Evolutionary conservation across 2,888 invertebrate species (phyloP).

Genomic region (Galerucella pusilla): DNA sequence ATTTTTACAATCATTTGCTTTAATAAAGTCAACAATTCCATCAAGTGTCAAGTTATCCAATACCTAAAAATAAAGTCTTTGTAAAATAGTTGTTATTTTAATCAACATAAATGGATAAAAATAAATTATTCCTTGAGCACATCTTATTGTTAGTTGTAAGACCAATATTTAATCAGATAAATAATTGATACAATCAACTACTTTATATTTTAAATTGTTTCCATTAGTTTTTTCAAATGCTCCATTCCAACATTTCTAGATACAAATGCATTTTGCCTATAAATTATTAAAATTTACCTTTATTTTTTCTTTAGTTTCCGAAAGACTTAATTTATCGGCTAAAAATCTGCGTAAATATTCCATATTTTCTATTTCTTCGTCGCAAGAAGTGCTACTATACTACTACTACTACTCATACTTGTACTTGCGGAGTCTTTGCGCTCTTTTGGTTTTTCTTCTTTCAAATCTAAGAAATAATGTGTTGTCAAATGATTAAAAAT

Average conservation of each 20-base stretch:
- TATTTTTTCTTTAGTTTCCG: slow-evolving; percentile 61
- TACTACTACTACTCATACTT: too few species aligned
- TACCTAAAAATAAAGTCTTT: slow-evolving; percentile 28
- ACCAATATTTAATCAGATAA: too few species aligned
- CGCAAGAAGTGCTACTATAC: slow-evolving; percentile 28
- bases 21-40: slow-evolving; percentile 83
- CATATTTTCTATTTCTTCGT: slow-evolving; percentile 63
- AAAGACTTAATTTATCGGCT: slow-evolving; percentile 73
- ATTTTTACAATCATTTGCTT: slow-evolving; percentile 80
- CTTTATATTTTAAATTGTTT: too few species aligned
- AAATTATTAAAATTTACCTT: slow-evolving; percentile 42
- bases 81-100: too few species aligned
- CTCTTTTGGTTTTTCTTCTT: slow-evolving; percentile 14
- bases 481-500: not conserved
- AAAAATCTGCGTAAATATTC: slow-evolving; percentile 75
- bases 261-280: too few species aligned
- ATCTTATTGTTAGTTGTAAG: too few species aligned
- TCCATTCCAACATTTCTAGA: too few species aligned
- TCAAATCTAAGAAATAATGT: slow-evolving; percentile 17
- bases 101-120: too few species aligned
- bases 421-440: slow-evolving; percentile 7
- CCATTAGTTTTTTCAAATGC: too few species aligned
- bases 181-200: too few species aligned
- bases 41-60: slow-evolving; percentile 74
- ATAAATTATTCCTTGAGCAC: too few species aligned